A percentile compares a stretch with the other conserved stretches of the same genome.
phyloP scores from a whole-genome alignment of 2,888 invertebrate species.

The Rotaria sp. region DNA sequence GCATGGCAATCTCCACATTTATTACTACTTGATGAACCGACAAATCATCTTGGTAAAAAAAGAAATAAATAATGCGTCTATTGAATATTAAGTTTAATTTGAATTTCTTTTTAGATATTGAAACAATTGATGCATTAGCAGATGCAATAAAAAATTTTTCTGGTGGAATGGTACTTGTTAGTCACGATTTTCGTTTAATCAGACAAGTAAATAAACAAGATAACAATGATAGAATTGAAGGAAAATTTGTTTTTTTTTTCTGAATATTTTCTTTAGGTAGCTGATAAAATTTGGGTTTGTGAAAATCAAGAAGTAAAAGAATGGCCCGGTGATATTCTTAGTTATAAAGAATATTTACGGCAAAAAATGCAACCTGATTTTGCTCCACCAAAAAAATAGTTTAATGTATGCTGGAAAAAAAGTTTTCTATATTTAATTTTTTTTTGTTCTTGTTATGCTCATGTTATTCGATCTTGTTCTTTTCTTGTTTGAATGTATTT shows the following conservation, averaged over 20 bases:
- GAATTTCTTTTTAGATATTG: constrained; percentile 50
- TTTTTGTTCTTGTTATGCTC: neutral
- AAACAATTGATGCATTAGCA: constrained; percentile 89
- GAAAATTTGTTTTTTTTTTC: too few species aligned
- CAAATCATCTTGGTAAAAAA: constrained; percentile 49
- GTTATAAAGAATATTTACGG: constrained; percentile 81
- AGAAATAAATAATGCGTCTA: neutral
- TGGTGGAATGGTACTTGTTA: constrained; percentile 97
- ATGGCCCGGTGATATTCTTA: constrained; percentile 89
- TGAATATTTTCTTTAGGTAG: constrained; percentile 78
- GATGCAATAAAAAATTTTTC: constrained; percentile 95
- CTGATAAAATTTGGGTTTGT: constrained; percentile 98
- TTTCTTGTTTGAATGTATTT: constrained; percentile 12
- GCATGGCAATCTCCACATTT: constrained; percentile 95
- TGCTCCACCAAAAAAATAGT: neutral
- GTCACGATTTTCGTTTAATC: constrained; percentile 97
- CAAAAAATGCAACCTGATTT: constrained; percentile 38
- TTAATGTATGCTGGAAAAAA: neutral
- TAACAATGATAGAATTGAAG: too few species aligned
- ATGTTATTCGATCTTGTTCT: neutral
- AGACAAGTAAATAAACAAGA: constrained; percentile 69
- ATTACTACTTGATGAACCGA: constrained; percentile 64
- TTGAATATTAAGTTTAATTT: neutral
- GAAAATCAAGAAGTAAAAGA: constrained; percentile 88
- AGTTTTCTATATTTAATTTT: neutral